A percentile compares a stretch with the other conserved stretches of the same genome.
phyloP scores from a whole-genome alignment of 2,797 vertebrate species.

The Rhinichthys osculus region DNA sequence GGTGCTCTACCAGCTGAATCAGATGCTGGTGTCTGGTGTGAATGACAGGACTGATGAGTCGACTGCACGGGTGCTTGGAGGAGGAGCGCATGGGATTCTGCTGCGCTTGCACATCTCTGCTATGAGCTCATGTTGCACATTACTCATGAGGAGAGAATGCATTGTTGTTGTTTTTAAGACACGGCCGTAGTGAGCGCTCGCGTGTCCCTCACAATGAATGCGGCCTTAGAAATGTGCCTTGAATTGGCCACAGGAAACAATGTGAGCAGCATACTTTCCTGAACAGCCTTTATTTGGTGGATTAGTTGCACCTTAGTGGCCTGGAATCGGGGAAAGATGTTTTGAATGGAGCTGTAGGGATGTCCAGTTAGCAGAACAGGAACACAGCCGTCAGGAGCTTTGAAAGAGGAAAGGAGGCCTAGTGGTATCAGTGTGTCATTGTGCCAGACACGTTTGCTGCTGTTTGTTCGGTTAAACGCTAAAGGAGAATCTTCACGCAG shows the following conservation, averaged over 20 bases:
- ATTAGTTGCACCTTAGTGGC: slow-evolving; percentile 79
- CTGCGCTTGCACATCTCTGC: slow-evolving; percentile 79
- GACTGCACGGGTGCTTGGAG: slow-evolving; percentile 74
- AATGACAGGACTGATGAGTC: slow-evolving; percentile 56
- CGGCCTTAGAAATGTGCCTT: slow-evolving; percentile 82
- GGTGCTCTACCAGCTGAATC: background rate
- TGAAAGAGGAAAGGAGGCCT: slow-evolving; percentile 8
- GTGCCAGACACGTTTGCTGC: background rate
- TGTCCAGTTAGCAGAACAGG: background rate
- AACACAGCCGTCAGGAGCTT: background rate
- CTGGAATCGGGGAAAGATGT: slow-evolving; percentile 49
- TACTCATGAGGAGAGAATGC: slow-evolving; percentile 83
- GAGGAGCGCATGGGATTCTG: slow-evolving; percentile 82
- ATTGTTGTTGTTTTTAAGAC: slow-evolving; percentile 85
- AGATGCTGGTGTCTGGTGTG: background rate
- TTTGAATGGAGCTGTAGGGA: slow-evolving; percentile 57
- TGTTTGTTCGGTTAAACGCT: background rate
- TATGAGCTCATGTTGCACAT: slow-evolving; percentile 81
- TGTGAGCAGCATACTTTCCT: slow-evolving; percentile 75
- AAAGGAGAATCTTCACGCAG: background rate
- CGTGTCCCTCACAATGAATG: slow-evolving; percentile 75
- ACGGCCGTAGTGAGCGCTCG: slow-evolving; percentile 77
- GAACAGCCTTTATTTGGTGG: slow-evolving; percentile 72
- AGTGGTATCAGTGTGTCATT: background rate
- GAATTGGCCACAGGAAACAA: slow-evolving; percentile 80